These are phyloP conservation scores for Omphaloscelis lunosa DNA, from an alignment of 2,888 invertebrate genomes.

Conservation along the genomic window DNA sequence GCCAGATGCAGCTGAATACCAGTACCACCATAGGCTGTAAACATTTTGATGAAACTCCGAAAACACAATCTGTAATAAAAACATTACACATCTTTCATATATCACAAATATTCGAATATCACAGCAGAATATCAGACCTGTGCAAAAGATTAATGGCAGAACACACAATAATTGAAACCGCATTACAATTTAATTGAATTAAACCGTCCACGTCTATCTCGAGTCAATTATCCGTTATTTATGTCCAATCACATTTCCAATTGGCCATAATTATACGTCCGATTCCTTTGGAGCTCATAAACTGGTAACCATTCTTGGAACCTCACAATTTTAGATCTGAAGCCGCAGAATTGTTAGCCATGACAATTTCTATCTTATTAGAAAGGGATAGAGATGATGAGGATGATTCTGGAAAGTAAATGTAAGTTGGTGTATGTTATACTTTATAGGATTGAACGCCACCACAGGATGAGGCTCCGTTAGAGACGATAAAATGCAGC, in stretches of 20 bases:
- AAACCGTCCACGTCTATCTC: conserved; percentile 57
- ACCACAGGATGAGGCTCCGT: conserved; percentile 78
- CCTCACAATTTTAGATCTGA: conserved; percentile 26
- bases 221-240: conserved; percentile 63
- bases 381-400: background rate
- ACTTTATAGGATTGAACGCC: conserved; percentile 66
- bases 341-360: background rate
- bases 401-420: background rate
- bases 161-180: conserved; percentile 50
- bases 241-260: conserved; percentile 64
- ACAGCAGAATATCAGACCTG: conserved; percentile 1
- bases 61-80: background rate
- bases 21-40: background rate
- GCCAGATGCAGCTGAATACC: too few species aligned
- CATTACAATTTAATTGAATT: conserved; percentile 63
- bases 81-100: background rate
- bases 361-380: conserved; percentile 51
- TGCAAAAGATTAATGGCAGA: conserved; percentile 27
- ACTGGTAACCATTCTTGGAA: conserved; percentile 71
- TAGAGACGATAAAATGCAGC: conserved; percentile 78
- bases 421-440: conserved; percentile 44
- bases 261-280: conserved; percentile 73
- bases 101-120: background rate
- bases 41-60: background rate
- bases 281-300: conserved; percentile 75